A percentile compares a stretch with the other conserved stretches of the same genome.
Evolutionary conservation across 2,888 invertebrate species (phyloP).

Genomic region (Drosophila infuscata): DNA sequence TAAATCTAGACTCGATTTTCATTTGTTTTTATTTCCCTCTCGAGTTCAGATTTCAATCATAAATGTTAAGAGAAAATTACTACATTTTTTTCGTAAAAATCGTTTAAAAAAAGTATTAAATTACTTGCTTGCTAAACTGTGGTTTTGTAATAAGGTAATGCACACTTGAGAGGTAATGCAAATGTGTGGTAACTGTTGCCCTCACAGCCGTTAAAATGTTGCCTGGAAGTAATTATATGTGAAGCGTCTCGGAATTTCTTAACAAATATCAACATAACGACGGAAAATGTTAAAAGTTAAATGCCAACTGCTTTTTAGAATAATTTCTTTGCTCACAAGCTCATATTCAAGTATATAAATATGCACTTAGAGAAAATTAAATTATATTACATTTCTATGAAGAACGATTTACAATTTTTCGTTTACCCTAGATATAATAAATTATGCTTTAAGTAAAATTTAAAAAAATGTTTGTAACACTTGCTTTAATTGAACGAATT

Average conservation of each 20-base stretch:
- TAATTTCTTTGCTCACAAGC: neutral
- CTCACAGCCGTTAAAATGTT: neutral
- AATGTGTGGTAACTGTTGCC: neutral
- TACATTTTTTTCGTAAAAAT: neutral
- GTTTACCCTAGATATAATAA: neutral
- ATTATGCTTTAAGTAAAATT: neutral
- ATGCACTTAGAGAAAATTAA: neutral
- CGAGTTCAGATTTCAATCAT: neutral
- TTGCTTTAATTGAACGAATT: neutral
- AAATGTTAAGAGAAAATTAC: slow-evolving; percentile 20
- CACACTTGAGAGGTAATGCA: neutral
- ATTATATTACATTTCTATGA: neutral
- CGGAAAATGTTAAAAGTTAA: slow-evolving; percentile 1
- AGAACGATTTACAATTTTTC: neutral
- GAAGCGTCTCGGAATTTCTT: neutral
- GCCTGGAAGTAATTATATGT: neutral
- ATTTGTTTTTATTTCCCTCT: slow-evolving; percentile 61
- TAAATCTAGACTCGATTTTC: slow-evolving; percentile 59
- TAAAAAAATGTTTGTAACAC: neutral
- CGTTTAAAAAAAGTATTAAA: neutral
- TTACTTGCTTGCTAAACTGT: neutral
- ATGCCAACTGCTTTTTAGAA: neutral
- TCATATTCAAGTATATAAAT: neutral
- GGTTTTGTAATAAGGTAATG: neutral
- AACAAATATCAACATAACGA: neutral